Base-by-base conservation (phyloP, 2,113 vertebrate species). In the Cryptomyrus ogoouensis region DNA sequence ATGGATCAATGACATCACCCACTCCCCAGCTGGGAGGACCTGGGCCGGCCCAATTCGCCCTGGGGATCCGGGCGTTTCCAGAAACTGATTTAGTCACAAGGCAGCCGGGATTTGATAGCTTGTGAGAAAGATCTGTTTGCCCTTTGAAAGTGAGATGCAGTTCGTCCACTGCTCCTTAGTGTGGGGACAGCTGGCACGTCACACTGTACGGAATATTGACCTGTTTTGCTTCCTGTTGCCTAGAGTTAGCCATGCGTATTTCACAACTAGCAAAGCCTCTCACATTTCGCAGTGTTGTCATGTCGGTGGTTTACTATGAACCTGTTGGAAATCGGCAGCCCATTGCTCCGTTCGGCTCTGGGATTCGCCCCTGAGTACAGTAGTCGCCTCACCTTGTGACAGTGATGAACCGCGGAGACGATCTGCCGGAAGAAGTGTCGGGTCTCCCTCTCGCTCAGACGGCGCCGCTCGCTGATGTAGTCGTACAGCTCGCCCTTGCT, bases 371-470 rank as follows among this genome's bases (percentile, higher is more conserved):
- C 9, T 24, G 46, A 19, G 21, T n/a, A 15, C 8, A 1, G 47
- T 5, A 12, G 47, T 12, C 83, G 2, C 47, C 89, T 27, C 93
- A 97, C 97, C 97, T 98, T 98, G 94, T 98, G 97, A 89, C 97
- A 98, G 91, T 97, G 95, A 91, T 98, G 97, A 58, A 98, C 96
- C 0, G 97, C 97, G 44, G 97, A 97, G 66, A 97, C 97, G 0
- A 98, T 97, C 86, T 98, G 97, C 89, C 97, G 94, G 91, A 98
- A 98, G 95, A 98, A 97, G 91, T 97, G 97, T 44, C 97, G 94
- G 1, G 97, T 97, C 94, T 98, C 97, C 90, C 97, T 94, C 91
- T 98, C 97, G 0, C 95, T 96, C 53, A 98, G 91, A 47, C 97
- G 94, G 13, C 97, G 93, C 88, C 97, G 94, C 94, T 97, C 97